Conservation (phyloP, 2,888 invertebrate species). For the Macropis europaea region DNA sequence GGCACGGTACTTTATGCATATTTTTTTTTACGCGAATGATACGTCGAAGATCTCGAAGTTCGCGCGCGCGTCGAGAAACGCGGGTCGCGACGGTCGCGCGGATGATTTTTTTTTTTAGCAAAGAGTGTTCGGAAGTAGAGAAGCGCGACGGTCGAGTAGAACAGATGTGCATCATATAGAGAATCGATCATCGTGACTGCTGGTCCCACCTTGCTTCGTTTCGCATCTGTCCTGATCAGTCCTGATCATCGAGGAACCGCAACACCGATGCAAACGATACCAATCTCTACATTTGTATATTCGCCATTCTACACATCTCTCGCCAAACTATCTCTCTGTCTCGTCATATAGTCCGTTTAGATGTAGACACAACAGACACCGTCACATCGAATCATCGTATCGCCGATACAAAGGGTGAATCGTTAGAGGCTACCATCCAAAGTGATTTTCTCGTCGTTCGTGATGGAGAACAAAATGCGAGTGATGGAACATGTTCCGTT, state of each 20-base stretch:
- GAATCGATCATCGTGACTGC: constrained; percentile 75
- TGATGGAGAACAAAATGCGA: too few species aligned
- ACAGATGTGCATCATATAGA: constrained; percentile 46
- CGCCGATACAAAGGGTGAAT: too few species aligned
- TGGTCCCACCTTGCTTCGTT: constrained; percentile 78
- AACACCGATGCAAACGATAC: constrained; percentile 49
- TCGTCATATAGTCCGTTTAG: constrained; percentile 51
- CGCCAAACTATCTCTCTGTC: constrained; percentile 45
- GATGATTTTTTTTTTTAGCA: not conserved
- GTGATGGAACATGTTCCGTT: too few species aligned
- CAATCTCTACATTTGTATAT: constrained; percentile 25
- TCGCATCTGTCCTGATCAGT: constrained; percentile 59
- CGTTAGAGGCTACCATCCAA: too few species aligned
- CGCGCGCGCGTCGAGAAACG: not conserved
- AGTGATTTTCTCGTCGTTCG: too few species aligned
- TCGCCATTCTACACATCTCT: constrained; percentile 50
- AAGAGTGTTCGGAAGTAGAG: constrained; percentile 3
- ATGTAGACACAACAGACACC: constrained; percentile 47
- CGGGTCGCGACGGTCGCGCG: not conserved
- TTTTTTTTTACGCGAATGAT: too few species aligned
- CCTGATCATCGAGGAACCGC: constrained; percentile 59
- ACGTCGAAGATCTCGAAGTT: too few species aligned
- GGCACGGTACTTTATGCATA: too few species aligned
- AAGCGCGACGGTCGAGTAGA: constrained; percentile 44
- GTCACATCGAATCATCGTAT: constrained; percentile 33